phyloP scores from a whole-genome alignment of 1,140 invertebrate genomes.

The Pachypsylla venusta region DNA sequence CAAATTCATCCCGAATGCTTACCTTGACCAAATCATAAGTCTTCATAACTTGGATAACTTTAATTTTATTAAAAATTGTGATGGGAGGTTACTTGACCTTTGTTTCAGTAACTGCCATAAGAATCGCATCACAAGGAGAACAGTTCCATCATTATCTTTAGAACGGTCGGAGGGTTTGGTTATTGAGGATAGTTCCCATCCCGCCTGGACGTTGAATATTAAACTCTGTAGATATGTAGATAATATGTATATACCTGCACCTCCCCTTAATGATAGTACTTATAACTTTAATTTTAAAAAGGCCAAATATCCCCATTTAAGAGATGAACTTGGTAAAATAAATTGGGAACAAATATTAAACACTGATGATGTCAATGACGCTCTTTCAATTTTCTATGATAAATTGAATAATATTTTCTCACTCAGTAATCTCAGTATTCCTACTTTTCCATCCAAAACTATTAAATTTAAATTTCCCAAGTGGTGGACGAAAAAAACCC shows the following conservation, averaged over 20 bases:
- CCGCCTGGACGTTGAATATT: background rate
- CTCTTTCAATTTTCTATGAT: background rate
- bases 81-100: background rate
- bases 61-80: background rate
- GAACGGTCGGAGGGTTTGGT: background rate
- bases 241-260: background rate
- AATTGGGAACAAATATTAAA: background rate
- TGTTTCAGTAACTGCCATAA: background rate
- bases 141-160: background rate
- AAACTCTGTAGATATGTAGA: background rate
- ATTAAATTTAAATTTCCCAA: background rate
- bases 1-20: background rate
- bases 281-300: background rate
- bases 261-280: background rate
- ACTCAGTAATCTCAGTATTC: background rate
- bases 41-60: background rate
- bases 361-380: background rate
- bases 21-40: background rate
- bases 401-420: background rate
- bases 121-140: background rate
- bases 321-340: background rate
- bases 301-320: background rate
- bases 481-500: background rate
- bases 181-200: background rate
- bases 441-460: background rate